Conservation (phyloP, 1,140 invertebrate species). For the Heterodera carotae region DNA sequence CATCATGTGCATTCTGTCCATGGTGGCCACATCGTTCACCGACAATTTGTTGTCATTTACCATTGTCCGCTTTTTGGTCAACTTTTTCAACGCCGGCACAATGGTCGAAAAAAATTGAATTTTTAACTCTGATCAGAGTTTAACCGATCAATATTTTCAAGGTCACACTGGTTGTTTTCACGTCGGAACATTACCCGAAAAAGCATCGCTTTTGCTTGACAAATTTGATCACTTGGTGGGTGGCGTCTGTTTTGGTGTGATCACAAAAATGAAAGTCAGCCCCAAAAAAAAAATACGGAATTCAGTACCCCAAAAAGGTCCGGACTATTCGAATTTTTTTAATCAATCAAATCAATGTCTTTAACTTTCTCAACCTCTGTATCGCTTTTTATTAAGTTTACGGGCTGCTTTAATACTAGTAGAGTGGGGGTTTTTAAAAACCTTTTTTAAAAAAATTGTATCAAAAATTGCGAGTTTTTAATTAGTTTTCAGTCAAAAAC, state of each 20-base stretch:
- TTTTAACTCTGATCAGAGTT: background rate
- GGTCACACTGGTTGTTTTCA: conserved; percentile 52
- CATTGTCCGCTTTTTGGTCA: conserved; percentile 48
- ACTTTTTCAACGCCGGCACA: conserved; percentile 52
- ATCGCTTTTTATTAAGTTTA: no score
- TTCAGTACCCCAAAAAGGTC: no score
- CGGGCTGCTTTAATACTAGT: no score
- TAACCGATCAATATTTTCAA: background rate
- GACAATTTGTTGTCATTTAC: conserved; percentile 43
- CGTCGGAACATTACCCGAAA: conserved; percentile 52
- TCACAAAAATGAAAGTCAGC: no score
- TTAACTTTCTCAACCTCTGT: no score
- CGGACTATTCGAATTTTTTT: no score
- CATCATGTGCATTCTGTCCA: conserved; percentile 39
- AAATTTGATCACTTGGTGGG: conserved; percentile 48
- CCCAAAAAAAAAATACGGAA: no score
- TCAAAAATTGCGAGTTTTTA: no score
- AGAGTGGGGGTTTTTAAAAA: no score
- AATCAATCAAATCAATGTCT: no score
- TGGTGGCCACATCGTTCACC: conserved; percentile 50
- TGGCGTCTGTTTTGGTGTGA: background rate
- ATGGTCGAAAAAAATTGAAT: conserved; percentile 36
- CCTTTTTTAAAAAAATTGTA: no score
- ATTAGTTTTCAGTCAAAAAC: no score
- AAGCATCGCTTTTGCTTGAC: conserved; percentile 51